These are phyloP conservation scores for Nephrotoma flavescens DNA, from an alignment of 2,888 invertebrate genomes.

Conservation along the genomic window DNA sequence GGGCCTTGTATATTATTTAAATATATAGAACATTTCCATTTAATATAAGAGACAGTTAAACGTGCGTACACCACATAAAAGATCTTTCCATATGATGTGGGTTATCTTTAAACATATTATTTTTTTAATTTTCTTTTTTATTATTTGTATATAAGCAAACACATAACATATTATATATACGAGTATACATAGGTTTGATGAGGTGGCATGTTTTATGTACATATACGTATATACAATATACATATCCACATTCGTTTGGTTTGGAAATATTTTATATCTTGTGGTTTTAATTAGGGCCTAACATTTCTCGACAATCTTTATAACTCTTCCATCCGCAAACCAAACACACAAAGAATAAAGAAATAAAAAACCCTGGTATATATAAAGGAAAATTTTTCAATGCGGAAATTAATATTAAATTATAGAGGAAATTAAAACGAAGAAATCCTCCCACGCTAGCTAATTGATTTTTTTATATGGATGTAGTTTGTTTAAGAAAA, in stretches of 20 bases:
- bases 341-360: neutral
- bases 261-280: neutral
- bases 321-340: neutral
- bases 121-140: neutral
- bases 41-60: neutral
- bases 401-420: neutral
- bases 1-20: too few relatives aligned
- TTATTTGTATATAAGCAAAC: neutral
- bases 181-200: too few relatives aligned
- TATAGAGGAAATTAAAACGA: neutral
- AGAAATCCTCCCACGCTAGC: neutral
- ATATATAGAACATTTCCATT: neutral
- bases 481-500: neutral
- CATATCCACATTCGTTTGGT: neutral
- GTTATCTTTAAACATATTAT: neutral
- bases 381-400: neutral
- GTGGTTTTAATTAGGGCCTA: neutral
- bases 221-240: too few relatives aligned
- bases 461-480: neutral
- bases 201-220: neutral
- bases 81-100: neutral
- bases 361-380: neutral
- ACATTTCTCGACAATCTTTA: neutral
- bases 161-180: too few relatives aligned
- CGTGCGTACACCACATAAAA: neutral